These are phyloP conservation scores for Vireo altiloquus DNA, from an alignment of 2,113 vertebrate genomes.

Conservation along the genomic window DNA sequence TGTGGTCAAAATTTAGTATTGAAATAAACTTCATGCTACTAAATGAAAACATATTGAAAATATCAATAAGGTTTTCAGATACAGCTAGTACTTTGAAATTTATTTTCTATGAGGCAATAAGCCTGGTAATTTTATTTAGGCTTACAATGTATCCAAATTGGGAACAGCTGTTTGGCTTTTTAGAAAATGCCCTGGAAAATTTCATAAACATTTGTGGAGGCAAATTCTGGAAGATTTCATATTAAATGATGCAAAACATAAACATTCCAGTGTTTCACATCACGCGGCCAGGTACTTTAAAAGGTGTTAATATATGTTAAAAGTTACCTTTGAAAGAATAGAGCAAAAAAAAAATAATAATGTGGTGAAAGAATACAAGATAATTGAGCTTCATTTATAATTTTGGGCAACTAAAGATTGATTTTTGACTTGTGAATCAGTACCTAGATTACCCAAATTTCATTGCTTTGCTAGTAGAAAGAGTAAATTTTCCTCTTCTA, in stretches of 20 bases:
- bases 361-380: neutral
- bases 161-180: neutral
- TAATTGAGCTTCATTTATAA: neutral
- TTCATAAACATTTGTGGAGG: slow-evolving; percentile 1
- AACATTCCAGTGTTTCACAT: neutral
- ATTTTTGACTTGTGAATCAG: neutral
- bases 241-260: neutral
- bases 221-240: neutral
- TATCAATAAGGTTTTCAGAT: neutral
- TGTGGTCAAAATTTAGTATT: neutral
- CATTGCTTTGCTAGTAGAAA: neutral
- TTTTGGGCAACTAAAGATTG: neutral
- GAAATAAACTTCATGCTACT: neutral
- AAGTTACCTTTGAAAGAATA: neutral
- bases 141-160: neutral
- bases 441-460: neutral
- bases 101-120: neutral
- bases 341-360: neutral
- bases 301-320: neutral
- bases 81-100: neutral
- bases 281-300: neutral
- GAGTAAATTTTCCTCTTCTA: neutral
- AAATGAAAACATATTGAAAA: neutral
- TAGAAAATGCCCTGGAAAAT: neutral
- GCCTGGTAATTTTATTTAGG: neutral